These are phyloP conservation scores for Synergus japonicus DNA, from an alignment of 2,888 invertebrate genomes.

Conservation along the genomic window DNA sequence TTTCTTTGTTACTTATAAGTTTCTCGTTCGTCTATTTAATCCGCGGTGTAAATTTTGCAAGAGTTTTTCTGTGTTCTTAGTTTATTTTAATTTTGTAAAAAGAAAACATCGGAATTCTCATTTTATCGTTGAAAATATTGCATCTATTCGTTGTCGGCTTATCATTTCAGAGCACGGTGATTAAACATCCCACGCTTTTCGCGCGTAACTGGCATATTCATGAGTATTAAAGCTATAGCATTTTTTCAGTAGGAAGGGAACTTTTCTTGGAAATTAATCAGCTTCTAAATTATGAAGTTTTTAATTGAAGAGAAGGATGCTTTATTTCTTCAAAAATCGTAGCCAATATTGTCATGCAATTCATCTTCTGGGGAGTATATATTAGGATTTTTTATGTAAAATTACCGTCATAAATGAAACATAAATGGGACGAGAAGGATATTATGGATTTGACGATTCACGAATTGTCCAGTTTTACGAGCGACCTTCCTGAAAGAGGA, in stretches of 20 bases:
- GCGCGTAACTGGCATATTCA: slow-evolving; percentile 33
- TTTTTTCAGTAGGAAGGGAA: slow-evolving; percentile 25
- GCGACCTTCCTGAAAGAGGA: slow-evolving; percentile 49
- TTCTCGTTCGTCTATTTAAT: slow-evolving; percentile 13
- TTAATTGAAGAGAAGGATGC: background rate
- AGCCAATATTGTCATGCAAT: too few species aligned
- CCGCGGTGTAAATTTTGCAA: background rate
- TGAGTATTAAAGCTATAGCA: slow-evolving; percentile 16
- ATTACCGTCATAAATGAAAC: slow-evolving; percentile 1
- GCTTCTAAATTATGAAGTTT: background rate
- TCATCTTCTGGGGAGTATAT: background rate
- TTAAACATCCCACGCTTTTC: slow-evolving; percentile 35
- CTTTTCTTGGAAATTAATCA: slow-evolving; percentile 28
- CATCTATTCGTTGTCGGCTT: slow-evolving; percentile 38
- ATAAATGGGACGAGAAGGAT: background rate
- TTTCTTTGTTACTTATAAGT: background rate
- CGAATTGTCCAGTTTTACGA: slow-evolving; percentile 24
- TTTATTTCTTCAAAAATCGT: too few species aligned
- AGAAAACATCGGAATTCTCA: background rate
- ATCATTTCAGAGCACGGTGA: slow-evolving; percentile 33
- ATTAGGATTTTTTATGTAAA: background rate
- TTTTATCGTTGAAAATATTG: slow-evolving; percentile 23
- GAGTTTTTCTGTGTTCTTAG: background rate
- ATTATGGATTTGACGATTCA: slow-evolving; percentile 15
- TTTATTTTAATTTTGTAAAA: slow-evolving; percentile 5